Conservation (phyloP, 2,888 invertebrate species). For the Parnassius apollo region DNA sequence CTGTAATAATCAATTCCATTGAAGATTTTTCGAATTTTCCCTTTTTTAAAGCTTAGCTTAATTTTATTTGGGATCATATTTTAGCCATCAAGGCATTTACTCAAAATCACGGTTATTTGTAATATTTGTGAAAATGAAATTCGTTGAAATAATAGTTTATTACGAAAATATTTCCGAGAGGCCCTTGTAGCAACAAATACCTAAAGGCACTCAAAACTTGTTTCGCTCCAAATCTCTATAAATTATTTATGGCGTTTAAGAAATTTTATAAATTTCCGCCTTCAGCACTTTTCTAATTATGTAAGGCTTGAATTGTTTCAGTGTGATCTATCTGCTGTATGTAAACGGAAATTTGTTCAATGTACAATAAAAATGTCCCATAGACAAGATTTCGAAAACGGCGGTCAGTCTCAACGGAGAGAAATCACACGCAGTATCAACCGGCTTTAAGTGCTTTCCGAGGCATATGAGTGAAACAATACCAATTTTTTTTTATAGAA, state of each 20-base stretch:
- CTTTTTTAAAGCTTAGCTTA: too few species aligned
- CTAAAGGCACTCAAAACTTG: conserved; percentile 67
- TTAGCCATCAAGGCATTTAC: not conserved
- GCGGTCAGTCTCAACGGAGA: too few species aligned
- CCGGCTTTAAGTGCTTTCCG: too few species aligned
- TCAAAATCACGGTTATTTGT: not conserved
- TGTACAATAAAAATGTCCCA: not conserved
- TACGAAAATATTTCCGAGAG: conserved; percentile 30
- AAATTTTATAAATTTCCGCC: conserved; percentile 56
- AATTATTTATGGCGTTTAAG: conserved; percentile 72
- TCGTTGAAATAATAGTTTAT: conserved; percentile 25
- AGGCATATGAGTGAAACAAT: too few species aligned
- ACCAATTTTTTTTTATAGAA: too few species aligned
- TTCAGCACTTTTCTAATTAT: conserved; percentile 56
- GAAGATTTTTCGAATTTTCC: too few species aligned
- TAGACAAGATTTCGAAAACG: too few species aligned
- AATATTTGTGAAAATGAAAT: conserved; percentile 1
- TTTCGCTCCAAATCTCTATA: conserved; percentile 64
- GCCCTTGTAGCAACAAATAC: conserved; percentile 39
- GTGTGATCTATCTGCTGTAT: conserved; percentile 44
- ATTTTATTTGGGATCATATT: too few species aligned
- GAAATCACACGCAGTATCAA: not conserved
- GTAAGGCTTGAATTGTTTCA: conserved; percentile 58
- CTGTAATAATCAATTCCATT: too few species aligned
- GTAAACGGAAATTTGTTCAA: conserved; percentile 49